Percentiles rank a stretch among this genome's conserved stretches.
phyloP scores from a whole-genome alignment of 2,113 vertebrate species.

The Antechinus stuartii region DNA sequence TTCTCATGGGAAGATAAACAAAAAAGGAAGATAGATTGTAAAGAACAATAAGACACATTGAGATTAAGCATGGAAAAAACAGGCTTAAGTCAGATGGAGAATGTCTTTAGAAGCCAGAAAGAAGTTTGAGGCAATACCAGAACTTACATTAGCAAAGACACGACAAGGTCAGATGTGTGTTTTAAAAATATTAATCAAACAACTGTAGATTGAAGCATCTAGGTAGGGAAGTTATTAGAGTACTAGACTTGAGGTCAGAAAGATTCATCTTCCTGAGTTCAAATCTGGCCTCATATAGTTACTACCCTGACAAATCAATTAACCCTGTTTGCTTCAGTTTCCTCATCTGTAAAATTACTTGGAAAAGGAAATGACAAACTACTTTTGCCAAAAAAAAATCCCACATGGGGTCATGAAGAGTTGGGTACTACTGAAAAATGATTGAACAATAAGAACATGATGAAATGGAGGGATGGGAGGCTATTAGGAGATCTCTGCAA shows the following conservation, averaged over 20 bases:
- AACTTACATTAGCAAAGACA: not conserved
- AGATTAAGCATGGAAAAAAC: not conserved
- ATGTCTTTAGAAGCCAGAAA: not conserved
- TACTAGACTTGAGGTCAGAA: too few relatives aligned
- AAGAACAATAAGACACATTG: not conserved
- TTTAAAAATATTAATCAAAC: not conserved
- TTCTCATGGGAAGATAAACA: not conserved
- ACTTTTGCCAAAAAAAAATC: too few relatives aligned
- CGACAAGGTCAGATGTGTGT: not conserved
- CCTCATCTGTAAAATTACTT: too few relatives aligned
- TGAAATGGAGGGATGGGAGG: not conserved
- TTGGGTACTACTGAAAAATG: too few relatives aligned
- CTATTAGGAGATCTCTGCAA: not conserved
- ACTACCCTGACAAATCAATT: too few relatives aligned
- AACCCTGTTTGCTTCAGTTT: too few relatives aligned
- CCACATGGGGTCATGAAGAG: too few relatives aligned
- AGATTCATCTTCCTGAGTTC: too few relatives aligned
- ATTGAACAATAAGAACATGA: not conserved
- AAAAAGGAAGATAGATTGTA: not conserved
- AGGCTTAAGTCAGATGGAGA: not conserved
- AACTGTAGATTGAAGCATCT: not conserved
- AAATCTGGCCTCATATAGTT: too few relatives aligned
- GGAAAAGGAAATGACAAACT: too few relatives aligned
- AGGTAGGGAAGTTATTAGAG: too few relatives aligned
- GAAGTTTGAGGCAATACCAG: not conserved